phyloP scores from a whole-genome alignment of 2,888 invertebrate species.

The Sesia apiformis region DNA sequence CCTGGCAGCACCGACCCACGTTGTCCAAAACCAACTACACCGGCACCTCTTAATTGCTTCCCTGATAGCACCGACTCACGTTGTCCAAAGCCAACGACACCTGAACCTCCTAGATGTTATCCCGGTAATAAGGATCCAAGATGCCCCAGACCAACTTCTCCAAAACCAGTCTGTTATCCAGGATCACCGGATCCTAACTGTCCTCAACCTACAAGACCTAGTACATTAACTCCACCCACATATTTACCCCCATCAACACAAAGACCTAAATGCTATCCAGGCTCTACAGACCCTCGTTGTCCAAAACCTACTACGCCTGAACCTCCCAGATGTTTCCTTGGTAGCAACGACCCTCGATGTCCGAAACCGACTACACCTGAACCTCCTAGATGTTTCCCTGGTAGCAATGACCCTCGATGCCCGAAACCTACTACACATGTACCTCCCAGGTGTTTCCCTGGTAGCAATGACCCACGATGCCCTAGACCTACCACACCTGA shows the following conservation, averaged over 20 bases:
- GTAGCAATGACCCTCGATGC: background rate
- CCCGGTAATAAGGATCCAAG: constrained; percentile 27
- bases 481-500: constrained; percentile 3
- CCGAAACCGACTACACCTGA: constrained; percentile 18
- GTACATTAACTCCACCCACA: constrained; percentile 15
- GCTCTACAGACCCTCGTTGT: constrained; percentile 38
- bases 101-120: constrained; percentile 15
- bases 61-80: constrained; percentile 19
- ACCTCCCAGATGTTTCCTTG: constrained; percentile 33
- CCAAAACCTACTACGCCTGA: constrained; percentile 27
- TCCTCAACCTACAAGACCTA: constrained; percentile 22
- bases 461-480: constrained; percentile 8
- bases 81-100: constrained; percentile 19
- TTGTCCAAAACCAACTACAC: constrained; percentile 29
- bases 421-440: constrained; percentile 1
- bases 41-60: constrained; percentile 20
- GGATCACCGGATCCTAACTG: constrained; percentile 29
- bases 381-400: constrained; percentile 16
- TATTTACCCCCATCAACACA: constrained; percentile 12
- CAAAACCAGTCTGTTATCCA: constrained; percentile 20
- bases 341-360: constrained; percentile 14
- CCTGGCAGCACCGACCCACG: constrained; percentile 35
- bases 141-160: constrained; percentile 10
- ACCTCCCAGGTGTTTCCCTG: constrained; percentile 14
- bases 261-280: constrained; percentile 24